Conservation (phyloP, 2,888 invertebrate species). For the Tetramorium bicarinatum region DNA sequence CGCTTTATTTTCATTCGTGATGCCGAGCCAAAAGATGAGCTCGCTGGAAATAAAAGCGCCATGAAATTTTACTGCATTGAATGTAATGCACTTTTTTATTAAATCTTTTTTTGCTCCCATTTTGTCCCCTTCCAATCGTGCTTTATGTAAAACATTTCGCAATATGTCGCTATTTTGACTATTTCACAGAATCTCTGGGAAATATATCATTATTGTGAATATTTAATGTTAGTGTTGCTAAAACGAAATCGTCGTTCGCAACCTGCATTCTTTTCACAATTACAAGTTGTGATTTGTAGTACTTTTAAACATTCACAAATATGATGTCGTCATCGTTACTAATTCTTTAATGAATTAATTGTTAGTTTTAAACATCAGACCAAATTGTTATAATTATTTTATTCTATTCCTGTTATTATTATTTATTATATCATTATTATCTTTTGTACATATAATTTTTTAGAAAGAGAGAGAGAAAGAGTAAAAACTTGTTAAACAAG, state of each 20-base stretch:
- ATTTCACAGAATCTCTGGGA: background rate
- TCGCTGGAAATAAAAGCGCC: slow-evolving; percentile 45
- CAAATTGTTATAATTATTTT: background rate
- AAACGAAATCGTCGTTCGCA: background rate
- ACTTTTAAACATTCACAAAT: slow-evolving; percentile 13
- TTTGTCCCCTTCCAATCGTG: background rate
- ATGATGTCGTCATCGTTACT: background rate
- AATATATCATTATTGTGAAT: slow-evolving; percentile 6
- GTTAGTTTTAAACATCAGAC: background rate
- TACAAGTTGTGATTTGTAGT: background rate
- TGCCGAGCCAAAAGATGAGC: slow-evolving; percentile 15
- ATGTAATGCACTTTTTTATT: slow-evolving; percentile 45
- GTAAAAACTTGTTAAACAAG: background rate
- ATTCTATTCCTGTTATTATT: background rate
- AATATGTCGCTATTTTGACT: slow-evolving; percentile 33
- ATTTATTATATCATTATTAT: background rate
- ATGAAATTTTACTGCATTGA: slow-evolving; percentile 47
- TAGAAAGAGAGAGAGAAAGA: background rate
- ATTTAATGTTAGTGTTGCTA: slow-evolving; percentile 1
- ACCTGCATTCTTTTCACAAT: background rate
- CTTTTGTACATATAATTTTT: background rate
- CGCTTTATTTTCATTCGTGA: slow-evolving; percentile 46
- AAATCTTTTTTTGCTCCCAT: slow-evolving; percentile 8
- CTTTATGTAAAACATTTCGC: slow-evolving; percentile 12
- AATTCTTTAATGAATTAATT: background rate